These are phyloP conservation scores for Epinephelus fuscoguttatus DNA, from an alignment of 2,113 vertebrate species.

Conservation along the genomic window DNA sequence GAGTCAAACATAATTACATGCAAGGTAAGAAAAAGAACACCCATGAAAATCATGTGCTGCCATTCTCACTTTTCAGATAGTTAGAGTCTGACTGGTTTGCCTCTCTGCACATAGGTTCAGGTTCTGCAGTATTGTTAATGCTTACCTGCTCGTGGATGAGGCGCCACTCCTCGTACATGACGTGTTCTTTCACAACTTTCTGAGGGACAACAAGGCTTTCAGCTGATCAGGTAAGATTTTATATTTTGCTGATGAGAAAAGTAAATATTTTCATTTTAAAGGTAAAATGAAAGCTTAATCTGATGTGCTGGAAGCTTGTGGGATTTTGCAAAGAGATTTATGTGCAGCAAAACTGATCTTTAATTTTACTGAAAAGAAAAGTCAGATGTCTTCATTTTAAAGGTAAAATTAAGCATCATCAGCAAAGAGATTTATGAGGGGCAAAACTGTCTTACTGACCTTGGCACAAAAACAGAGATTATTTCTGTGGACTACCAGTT, in stretches of 20 bases:
- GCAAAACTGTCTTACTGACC: neutral
- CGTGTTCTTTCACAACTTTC: neutral
- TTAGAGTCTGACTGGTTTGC: constrained; percentile 1
- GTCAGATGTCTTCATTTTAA: too few relatives aligned
- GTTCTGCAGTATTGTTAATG: constrained; percentile 45
- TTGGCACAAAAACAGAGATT: neutral
- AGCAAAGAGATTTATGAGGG: too few relatives aligned
- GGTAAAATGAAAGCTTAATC: neutral
- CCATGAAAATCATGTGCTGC: neutral
- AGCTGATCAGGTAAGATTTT: constrained; percentile 24
- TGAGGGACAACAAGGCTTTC: neutral
- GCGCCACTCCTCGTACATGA: neutral
- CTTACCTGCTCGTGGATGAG: neutral
- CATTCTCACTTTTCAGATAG: neutral
- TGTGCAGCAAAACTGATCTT: neutral
- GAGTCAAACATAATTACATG: neutral
- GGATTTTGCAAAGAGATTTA: too few relatives aligned
- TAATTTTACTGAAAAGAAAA: too few relatives aligned
- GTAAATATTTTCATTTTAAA: neutral
- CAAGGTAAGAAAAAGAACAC: neutral
- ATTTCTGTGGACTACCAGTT: neutral
- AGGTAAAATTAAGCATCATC: too few relatives aligned
- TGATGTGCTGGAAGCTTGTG: neutral
- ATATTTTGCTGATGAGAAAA: neutral
- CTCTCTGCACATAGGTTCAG: neutral